phyloP scores from a whole-genome alignment of 2,888 invertebrate genomes.

The Sesia bembeciformis region DNA sequence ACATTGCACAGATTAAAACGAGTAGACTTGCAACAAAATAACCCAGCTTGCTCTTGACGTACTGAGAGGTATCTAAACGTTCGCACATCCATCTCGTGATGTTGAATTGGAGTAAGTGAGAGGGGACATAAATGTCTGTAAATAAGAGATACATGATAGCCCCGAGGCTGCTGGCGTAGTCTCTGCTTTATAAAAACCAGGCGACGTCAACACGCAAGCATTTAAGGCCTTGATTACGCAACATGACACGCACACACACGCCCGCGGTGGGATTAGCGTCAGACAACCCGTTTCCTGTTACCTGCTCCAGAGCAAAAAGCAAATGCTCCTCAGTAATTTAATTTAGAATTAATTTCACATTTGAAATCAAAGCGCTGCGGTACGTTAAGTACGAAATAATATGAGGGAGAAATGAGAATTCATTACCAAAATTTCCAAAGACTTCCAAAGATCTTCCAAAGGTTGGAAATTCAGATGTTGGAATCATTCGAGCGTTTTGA shows the following conservation, averaged over 20 bases:
- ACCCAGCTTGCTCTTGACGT: constrained; percentile 2
- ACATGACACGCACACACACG: constrained; percentile 23
- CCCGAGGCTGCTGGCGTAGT: constrained; percentile 29
- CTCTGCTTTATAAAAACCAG: constrained; percentile 47
- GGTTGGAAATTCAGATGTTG: constrained; percentile 16
- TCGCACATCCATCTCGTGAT: constrained; percentile 32
- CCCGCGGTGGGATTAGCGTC: constrained; percentile 52
- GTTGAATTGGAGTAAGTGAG: constrained; percentile 29
- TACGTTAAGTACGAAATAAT: constrained; percentile 10
- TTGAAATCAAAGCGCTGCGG: constrained; percentile 33
- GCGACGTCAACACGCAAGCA: constrained; percentile 45
- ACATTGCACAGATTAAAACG: constrained; percentile 46
- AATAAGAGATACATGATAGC: constrained; percentile 44
- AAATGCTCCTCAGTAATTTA: constrained; percentile 52
- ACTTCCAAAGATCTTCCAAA: too few relatives aligned
- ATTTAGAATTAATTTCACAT: constrained; percentile 66
- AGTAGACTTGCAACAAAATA: constrained; percentile 24
- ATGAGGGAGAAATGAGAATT: constrained; percentile 14
- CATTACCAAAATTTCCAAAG: constrained; percentile 9
- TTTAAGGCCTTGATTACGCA: constrained; percentile 39
- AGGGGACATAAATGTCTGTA: constrained; percentile 37
- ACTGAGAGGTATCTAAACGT: constrained; percentile 16
- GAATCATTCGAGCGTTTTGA: constrained; percentile 50
- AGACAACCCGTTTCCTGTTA: constrained; percentile 71
- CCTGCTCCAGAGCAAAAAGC: constrained; percentile 64